Evolutionary conservation across 2,797 vertebrate species (phyloP).

Genomic region (Calcarius lapponicus): DNA sequence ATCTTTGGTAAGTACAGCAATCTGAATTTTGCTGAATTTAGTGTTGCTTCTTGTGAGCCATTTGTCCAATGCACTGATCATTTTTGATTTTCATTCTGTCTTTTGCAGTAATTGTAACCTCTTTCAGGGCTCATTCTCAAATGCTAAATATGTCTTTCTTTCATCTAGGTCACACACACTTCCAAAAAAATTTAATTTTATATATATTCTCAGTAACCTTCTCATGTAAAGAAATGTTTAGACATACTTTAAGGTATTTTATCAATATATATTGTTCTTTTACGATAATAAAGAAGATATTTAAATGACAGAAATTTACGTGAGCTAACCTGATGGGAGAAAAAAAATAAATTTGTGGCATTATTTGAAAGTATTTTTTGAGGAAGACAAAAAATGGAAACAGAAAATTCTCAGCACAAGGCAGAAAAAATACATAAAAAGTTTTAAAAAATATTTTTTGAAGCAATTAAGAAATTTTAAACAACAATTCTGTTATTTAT

Average conservation of each 20-base stretch:
- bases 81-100: neutral
- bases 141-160: neutral
- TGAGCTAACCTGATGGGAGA: rapidly evolving
- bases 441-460: neutral
- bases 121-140: neutral
- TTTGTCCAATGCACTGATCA: neutral
- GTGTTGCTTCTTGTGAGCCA: neutral
- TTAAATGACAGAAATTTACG: neutral
- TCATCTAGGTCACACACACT: neutral
- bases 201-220: neutral
- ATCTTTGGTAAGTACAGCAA: neutral
- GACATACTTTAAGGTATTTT: neutral
- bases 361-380: neutral
- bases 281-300: neutral
- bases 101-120: neutral
- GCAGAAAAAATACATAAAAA: neutral
- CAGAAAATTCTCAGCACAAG: neutral
- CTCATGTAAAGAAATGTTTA: neutral
- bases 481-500: neutral
- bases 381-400: neutral
- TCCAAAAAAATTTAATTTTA: neutral
- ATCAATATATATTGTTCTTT: neutral
- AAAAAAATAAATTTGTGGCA: neutral
- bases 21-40: neutral
- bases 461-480: neutral